Base-by-base conservation (phyloP, 2,113 vertebrate genomes). In the Tragelaphus imberbis region DNA sequence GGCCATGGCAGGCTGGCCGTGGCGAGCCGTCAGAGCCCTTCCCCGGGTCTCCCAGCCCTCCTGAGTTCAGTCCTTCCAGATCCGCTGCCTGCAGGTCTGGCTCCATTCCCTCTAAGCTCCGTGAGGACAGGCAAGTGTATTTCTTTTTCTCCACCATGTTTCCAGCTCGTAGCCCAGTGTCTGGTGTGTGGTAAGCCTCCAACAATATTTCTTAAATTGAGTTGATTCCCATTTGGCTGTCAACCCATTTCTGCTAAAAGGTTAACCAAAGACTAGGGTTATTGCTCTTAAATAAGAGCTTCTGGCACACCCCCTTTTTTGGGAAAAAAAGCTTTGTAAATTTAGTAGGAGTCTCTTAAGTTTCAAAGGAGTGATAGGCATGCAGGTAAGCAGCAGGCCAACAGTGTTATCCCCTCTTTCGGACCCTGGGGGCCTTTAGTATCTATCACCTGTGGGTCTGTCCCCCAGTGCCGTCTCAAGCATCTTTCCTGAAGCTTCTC, bases 21-120 rank as follows among this genome's bases (percentile, higher is more conserved):
- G 17, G 47, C 25, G 0, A 36, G 51, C 44, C 25, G 1, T 6
- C 7, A 0, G 23, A 9, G 55, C 23, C 40, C 11, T 59, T 47
- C 21, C 21, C 0, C 21, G 5, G 6, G 49, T 9, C 56, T 53
- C 79, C 84, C 2, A 1, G 28, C 51, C 49, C 44, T 47, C 25
- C 9, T 3, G 3, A 23, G 44, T 1, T n/a, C 55, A 56, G 27
- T 61, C 21, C 40, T 65, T 25, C 75, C 2, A 4, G 40, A 63
- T n/a, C 14, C 25, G 23, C 44, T 63, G 25, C 9, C 89, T 49
- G 84, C 28, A 28, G 59, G 40, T 13, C n/a, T 2, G 0, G 6
- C 25, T 58, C 23, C 11, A 55, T 58, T 85, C 13, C 58, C 40
- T 11, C 21, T 36, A 21, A 51, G 33, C 71, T 86, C 71, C 23